phyloP scores from a whole-genome alignment of 2,797 vertebrate genomes.

The Leuciscus waleckii region DNA sequence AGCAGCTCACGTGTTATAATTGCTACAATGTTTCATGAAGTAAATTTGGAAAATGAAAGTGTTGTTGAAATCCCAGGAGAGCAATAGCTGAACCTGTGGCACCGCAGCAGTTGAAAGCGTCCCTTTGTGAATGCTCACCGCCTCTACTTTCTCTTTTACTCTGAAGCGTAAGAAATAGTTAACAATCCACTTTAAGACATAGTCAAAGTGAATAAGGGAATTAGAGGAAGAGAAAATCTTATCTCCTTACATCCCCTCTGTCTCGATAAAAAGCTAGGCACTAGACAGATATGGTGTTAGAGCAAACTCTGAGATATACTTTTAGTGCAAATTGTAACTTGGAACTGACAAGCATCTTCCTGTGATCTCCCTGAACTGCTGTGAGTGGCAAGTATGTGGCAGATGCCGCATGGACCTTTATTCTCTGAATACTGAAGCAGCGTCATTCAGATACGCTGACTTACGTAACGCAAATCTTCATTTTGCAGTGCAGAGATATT shows the following conservation, averaged over 20 bases:
- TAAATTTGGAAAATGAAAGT: slow-evolving; percentile 58
- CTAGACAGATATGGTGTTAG: slow-evolving; percentile 73
- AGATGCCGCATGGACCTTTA: slow-evolving; percentile 60
- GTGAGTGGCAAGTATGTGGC: slow-evolving; percentile 68
- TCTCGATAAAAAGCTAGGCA: slow-evolving; percentile 70
- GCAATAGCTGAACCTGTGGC: slow-evolving; percentile 53
- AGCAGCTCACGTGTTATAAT: slow-evolving; percentile 47
- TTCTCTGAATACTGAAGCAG: slow-evolving; percentile 20
- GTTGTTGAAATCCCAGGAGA: slow-evolving; percentile 44
- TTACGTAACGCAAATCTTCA: slow-evolving; percentile 16
- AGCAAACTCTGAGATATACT: slow-evolving; percentile 75
- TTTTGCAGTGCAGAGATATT: not conserved
- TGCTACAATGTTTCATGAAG: slow-evolving; percentile 40
- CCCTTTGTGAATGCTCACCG: slow-evolving; percentile 58
- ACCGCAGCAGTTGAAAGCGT: slow-evolving; percentile 55
- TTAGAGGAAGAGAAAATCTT: slow-evolving; percentile 51
- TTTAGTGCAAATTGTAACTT: slow-evolving; percentile 75
- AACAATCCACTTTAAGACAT: slow-evolving; percentile 67
- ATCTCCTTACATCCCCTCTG: slow-evolving; percentile 72
- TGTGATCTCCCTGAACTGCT: slow-evolving; percentile 73
- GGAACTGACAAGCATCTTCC: slow-evolving; percentile 69
- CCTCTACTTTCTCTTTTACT: slow-evolving; percentile 26
- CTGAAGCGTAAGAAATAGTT: slow-evolving; percentile 69
- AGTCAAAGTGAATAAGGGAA: slow-evolving; percentile 59
- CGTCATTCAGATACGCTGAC: slow-evolving; percentile 22